Conservation (phyloP, 2,797 vertebrate genomes). For the Sternotherus odoratus region DNA sequence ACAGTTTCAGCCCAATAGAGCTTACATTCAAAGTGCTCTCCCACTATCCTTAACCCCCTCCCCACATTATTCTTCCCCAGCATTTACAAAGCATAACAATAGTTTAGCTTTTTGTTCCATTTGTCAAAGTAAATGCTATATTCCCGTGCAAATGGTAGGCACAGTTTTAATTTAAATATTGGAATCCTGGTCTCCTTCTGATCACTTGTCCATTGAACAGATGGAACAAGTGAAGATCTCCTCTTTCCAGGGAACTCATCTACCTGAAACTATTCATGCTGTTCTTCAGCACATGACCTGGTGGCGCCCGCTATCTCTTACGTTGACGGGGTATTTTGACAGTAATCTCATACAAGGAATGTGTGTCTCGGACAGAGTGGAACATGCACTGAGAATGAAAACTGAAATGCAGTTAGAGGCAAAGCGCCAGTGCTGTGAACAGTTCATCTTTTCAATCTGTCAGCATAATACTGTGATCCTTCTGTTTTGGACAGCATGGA, state of each 20-base stretch:
- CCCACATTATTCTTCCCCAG: constrained; percentile 37
- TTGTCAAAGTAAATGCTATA: constrained; percentile 32
- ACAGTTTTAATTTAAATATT: neutral
- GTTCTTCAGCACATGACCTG: neutral
- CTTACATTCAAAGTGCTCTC: constrained; percentile 29
- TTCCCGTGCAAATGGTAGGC: constrained; percentile 12
- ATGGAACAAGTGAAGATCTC: neutral
- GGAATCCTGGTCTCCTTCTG: neutral
- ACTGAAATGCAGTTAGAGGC: neutral
- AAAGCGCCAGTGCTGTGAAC: too few relatives aligned
- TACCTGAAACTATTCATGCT: neutral
- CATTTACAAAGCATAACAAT: constrained; percentile 63
- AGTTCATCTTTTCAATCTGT: neutral
- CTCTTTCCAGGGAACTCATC: constrained; percentile 34
- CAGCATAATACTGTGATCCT: neutral
- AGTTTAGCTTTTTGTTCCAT: constrained; percentile 20
- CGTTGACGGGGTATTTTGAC: neutral
- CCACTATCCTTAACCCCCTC: neutral
- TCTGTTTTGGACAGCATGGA: neutral
- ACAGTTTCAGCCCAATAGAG: constrained; percentile 59
- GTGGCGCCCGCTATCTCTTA: neutral
- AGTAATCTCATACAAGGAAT: neutral
- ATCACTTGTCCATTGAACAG: neutral
- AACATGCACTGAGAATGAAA: neutral
- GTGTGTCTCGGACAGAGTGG: neutral